Percentiles rank a stretch among this genome's conserved stretches.
Evolutionary conservation across 2,888 invertebrate genomes (phyloP).

Genomic region (Caenorhabditis macrosperma): DNA sequence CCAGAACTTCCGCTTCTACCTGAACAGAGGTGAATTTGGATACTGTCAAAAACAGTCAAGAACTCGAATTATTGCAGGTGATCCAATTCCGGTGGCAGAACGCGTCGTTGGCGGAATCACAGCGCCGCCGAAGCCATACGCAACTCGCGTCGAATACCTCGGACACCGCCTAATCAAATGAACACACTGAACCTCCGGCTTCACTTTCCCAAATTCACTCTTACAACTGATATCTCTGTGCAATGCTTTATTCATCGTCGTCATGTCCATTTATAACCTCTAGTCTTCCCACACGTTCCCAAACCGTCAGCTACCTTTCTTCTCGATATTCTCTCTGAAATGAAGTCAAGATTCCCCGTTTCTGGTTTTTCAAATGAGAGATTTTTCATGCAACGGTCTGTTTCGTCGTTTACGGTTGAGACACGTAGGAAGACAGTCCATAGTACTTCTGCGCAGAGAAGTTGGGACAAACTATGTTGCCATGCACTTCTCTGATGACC

Average conservation of each 20-base stretch:
- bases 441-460: too few relatives aligned
- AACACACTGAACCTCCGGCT: not conserved
- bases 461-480: not conserved
- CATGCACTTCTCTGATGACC: not conserved
- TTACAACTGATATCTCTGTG: not conserved
- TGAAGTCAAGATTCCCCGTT: too few relatives aligned
- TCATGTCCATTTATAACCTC: not conserved
- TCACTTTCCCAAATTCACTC: not conserved
- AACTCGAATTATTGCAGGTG: conserved; percentile 30
- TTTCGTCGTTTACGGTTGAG: too few relatives aligned
- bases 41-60: not conserved
- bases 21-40: conserved; percentile 34
- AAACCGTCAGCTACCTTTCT: too few relatives aligned
- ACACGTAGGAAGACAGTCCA: too few relatives aligned
- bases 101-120: conserved; percentile 58
- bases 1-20: conserved; percentile 71
- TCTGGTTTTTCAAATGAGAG: too few relatives aligned
- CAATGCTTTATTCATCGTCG: conserved; percentile 2
- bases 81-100: conserved; percentile 43
- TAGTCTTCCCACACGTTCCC: not conserved
- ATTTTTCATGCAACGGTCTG: too few relatives aligned
- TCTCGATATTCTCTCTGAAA: too few relatives aligned
- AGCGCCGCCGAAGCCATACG: conserved; percentile 49
- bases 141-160: conserved; percentile 45
- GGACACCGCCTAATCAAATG: conserved; percentile 1